Evolutionary conservation across 2,797 vertebrate species (phyloP).

Genomic region (Bufotes viridis): DNA sequence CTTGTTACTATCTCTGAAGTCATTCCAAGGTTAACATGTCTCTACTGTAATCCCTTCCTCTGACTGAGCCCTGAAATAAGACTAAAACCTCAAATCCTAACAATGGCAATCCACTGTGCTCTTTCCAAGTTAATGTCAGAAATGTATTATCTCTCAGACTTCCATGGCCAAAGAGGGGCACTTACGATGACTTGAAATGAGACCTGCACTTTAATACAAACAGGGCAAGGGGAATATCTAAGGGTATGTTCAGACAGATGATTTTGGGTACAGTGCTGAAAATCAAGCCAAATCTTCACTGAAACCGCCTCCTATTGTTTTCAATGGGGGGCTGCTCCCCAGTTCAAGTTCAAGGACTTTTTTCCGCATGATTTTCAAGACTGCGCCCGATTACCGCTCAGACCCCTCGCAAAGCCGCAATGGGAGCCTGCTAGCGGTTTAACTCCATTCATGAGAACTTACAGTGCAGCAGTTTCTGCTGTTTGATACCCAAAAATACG

Average conservation of each 20-base stretch:
- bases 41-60: slow-evolving; percentile 22
- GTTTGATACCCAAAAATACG: too few species aligned
- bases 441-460: too few species aligned
- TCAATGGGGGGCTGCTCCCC: too few species aligned
- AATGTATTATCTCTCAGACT: neutral
- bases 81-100: slow-evolving; percentile 3
- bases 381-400: too few species aligned
- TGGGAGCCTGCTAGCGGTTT: too few species aligned
- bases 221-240: neutral
- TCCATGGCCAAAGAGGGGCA: slow-evolving; percentile 7
- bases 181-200: neutral
- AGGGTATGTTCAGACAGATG: neutral
- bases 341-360: too few species aligned
- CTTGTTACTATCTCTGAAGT: slow-evolving; percentile 31
- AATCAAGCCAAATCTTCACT: too few species aligned
- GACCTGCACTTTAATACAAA: neutral
- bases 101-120: neutral
- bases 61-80: neutral
- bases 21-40: slow-evolving; percentile 26
- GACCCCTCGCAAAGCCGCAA: too few species aligned
- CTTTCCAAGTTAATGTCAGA: neutral
- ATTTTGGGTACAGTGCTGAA: neutral
- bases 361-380: too few species aligned
- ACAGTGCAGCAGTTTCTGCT: too few species aligned
- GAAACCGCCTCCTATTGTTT: too few species aligned